Evolutionary conservation across 2,113 vertebrate genomes (phyloP).

Genomic region (Microtus ochrogaster): DNA sequence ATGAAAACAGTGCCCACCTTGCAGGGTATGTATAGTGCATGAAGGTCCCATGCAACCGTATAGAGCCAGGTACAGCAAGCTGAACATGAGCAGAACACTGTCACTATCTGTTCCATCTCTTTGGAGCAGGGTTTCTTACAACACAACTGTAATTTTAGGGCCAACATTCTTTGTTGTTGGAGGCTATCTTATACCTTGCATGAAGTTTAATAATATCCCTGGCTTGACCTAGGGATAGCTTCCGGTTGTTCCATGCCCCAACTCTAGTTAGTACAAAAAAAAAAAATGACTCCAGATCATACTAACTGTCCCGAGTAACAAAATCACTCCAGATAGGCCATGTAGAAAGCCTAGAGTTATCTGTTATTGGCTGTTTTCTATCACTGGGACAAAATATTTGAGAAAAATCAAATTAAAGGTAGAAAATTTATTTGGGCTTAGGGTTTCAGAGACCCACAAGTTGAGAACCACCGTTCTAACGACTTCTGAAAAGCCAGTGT

Average conservation of each 20-base stretch:
- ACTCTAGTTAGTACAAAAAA: neutral
- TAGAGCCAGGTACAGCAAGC: neutral
- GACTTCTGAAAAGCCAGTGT: no score
- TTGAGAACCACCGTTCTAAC: no score
- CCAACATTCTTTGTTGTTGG: neutral
- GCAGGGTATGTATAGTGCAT: accelerated
- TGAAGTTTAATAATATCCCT: neutral
- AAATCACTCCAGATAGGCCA: neutral
- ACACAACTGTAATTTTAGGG: neutral
- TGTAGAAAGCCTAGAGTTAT: neutral
- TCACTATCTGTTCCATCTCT: neutral
- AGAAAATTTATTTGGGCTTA: neutral
- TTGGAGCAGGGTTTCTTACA: conserved; percentile 3
- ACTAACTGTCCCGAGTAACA: neutral
- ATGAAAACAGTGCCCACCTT: no score
- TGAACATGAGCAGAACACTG: neutral
- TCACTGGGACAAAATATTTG: neutral
- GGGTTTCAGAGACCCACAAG: neutral
- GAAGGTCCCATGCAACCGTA: neutral
- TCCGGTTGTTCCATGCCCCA: neutral
- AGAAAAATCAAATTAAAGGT: neutral
- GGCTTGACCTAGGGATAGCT: neutral
- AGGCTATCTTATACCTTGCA: neutral
- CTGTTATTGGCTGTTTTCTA: neutral
- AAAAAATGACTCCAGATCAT: neutral